Conservation (phyloP, 2,113 vertebrate species). For the Amblyornis subalaris region DNA sequence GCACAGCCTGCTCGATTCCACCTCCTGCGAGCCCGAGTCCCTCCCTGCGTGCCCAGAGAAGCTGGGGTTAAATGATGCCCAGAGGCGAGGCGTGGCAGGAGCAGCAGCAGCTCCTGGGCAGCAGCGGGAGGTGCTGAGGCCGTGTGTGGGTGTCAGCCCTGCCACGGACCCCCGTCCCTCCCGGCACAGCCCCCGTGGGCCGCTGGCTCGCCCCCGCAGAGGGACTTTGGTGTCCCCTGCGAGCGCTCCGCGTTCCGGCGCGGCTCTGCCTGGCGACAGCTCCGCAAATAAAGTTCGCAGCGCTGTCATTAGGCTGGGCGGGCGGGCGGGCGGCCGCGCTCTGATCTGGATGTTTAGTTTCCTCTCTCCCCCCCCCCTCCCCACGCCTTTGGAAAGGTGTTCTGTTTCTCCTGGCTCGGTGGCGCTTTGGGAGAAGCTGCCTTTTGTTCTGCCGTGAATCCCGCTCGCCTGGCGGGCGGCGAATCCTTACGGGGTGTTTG, state of each 20-base stretch:
- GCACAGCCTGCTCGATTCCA: neutral
- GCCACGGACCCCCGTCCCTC: neutral
- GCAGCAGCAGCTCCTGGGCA: neutral
- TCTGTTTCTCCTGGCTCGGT: neutral
- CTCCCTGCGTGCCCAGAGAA: neutral
- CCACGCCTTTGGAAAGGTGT: neutral
- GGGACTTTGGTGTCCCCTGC: neutral
- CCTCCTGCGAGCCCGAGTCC: neutral
- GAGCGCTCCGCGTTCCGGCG: neutral
- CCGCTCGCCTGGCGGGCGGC: fast-evolving
- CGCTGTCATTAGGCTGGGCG: neutral
- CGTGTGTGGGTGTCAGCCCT: neutral
- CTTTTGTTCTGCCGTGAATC: neutral
- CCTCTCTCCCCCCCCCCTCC: neutral
- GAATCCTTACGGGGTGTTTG: fast-evolving
- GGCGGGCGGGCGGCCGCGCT: neutral
- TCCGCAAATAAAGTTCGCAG: neutral
- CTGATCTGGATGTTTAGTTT: constrained; percentile 4
- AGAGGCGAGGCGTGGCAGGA: neutral
- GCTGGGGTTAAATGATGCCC: neutral
- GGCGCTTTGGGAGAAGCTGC: neutral
- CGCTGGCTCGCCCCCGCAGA: fast-evolving
- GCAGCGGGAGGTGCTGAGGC: neutral
- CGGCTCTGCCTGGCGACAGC: neutral
- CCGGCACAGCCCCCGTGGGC: fast-evolving